Percentiles rank a stretch among this genome's conserved stretches.
phyloP scores from a whole-genome alignment of 2,888 invertebrate species.

The Mesorhabditis sp. region DNA sequence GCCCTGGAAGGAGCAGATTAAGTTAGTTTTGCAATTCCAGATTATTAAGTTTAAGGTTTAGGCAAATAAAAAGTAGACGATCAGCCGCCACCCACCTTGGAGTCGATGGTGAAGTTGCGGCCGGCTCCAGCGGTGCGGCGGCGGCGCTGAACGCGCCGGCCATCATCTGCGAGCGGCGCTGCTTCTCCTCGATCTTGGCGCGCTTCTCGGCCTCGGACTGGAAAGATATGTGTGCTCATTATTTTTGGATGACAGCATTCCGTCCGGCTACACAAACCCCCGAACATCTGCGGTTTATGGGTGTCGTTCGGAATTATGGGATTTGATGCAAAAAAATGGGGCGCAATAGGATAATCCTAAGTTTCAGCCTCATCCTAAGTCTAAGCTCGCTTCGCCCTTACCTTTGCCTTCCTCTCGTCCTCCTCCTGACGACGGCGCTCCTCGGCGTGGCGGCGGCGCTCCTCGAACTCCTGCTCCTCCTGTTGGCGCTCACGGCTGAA shows the following conservation, averaged over 20 bases:
- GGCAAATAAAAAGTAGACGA: too few relatives aligned
- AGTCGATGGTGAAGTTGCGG: conserved; percentile 47
- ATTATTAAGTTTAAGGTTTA: too few relatives aligned
- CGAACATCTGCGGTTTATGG: too few relatives aligned
- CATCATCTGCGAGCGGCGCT: conserved; percentile 57
- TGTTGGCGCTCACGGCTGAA: conserved; percentile 41
- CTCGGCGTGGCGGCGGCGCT: conserved; percentile 48
- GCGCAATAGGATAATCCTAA: too few relatives aligned
- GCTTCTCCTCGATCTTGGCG: conserved; percentile 59
- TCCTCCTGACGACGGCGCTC: conserved; percentile 50
- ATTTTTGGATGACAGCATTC: too few relatives aligned
- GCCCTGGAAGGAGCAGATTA: conserved; percentile 16
- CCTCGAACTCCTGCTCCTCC: conserved; percentile 50
- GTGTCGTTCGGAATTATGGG: too few relatives aligned
- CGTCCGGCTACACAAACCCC: too few relatives aligned
- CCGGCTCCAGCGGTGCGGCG: conserved; percentile 36
- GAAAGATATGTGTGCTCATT: neutral
- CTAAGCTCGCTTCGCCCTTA: neutral
- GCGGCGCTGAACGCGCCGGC: conserved; percentile 52
- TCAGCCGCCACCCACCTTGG: conserved; percentile 11
- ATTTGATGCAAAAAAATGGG: neutral
- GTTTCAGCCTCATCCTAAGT: too few relatives aligned
- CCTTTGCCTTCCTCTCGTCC: neutral
- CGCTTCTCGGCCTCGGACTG: conserved; percentile 47
- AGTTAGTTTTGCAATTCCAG: neutral